These are phyloP conservation scores for Avahi laniger DNA, from an alignment of 2,797 vertebrate genomes.

Conservation along the genomic window DNA sequence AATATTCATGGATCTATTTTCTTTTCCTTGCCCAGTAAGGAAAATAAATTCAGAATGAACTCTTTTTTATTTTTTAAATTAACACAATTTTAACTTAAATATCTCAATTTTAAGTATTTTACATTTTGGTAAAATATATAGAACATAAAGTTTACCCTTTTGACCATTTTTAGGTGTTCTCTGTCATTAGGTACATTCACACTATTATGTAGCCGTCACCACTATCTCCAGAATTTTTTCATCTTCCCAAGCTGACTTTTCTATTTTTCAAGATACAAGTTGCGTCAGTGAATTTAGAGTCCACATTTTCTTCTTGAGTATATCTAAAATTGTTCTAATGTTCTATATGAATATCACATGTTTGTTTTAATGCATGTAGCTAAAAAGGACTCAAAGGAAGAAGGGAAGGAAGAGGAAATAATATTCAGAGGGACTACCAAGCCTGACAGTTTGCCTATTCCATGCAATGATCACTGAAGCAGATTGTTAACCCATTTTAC, in stretches of 20 bases:
- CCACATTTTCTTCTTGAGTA: not conserved
- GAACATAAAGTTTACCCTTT: not conserved
- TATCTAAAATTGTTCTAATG: not conserved
- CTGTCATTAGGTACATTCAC: not conserved
- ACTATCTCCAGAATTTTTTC: not conserved
- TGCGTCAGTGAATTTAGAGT: not conserved
- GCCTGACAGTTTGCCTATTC: not conserved
- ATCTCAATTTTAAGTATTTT: not conserved
- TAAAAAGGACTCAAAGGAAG: not conserved
- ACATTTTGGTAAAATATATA: not conserved
- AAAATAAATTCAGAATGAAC: constrained; percentile 7
- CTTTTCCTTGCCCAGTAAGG: not conserved
- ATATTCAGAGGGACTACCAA: not conserved
- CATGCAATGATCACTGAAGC: not conserved
- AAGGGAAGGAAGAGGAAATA: not conserved
- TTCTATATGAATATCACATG: not conserved
- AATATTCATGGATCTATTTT: not conserved
- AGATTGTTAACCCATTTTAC: not conserved
- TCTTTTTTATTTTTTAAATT: not conserved
- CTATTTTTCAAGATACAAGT: not conserved
- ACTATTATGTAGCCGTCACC: not conserved
- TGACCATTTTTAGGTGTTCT: not conserved
- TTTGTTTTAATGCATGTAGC: not conserved
- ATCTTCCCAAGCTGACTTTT: not conserved
- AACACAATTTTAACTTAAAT: not conserved